These are phyloP conservation scores for Rambutsinella grinnellia DNA, from an alignment of 2,888 invertebrate genomes.

Conservation along the genomic window DNA sequence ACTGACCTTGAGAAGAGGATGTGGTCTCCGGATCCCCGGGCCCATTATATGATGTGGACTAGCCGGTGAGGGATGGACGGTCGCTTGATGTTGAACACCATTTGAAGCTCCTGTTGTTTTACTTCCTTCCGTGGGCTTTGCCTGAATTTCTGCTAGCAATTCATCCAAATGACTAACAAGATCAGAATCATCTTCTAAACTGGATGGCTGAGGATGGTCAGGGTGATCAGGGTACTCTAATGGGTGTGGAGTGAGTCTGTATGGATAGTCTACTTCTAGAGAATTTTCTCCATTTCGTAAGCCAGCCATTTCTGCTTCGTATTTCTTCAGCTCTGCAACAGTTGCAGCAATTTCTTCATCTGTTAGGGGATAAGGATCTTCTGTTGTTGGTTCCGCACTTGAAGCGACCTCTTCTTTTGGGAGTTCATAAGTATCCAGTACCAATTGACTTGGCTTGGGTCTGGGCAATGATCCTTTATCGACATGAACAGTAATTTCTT, in stretches of 20 bases:
- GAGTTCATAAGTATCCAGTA: slow-evolving; percentile 36
- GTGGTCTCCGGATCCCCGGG: slow-evolving; percentile 40
- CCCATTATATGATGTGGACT: slow-evolving; percentile 8
- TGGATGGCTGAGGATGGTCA: slow-evolving; percentile 59
- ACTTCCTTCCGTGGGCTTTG: slow-evolving; percentile 7
- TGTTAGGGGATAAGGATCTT: slow-evolving; percentile 53
- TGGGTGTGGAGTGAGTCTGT: slow-evolving; percentile 59
- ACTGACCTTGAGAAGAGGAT: slow-evolving; percentile 40
- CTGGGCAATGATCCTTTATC: slow-evolving; percentile 17
- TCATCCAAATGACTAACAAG: slow-evolving; percentile 46
- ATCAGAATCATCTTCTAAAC: slow-evolving; percentile 44
- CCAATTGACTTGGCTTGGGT: slow-evolving; percentile 10
- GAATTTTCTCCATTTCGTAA: slow-evolving; percentile 56
- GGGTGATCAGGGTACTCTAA: slow-evolving; percentile 65
- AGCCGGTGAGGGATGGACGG: slow-evolving; percentile 24
- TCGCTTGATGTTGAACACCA: slow-evolving; percentile 15
- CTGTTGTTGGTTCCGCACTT: slow-evolving; percentile 13
- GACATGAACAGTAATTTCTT: slow-evolving; percentile 40
- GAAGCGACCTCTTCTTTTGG: not conserved
- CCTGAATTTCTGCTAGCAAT: slow-evolving; percentile 27
- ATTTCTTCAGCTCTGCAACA: slow-evolving; percentile 61
- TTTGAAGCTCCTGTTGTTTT: not conserved
- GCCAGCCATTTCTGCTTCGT: slow-evolving; percentile 40
- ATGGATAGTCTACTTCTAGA: slow-evolving; percentile 58
- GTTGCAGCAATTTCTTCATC: slow-evolving; percentile 60